A percentile compares a stretch with the other conserved stretches of the same genome.
Conservation (phyloP, 1,140 invertebrate species). For the Saccostrea glomerata region DNA sequence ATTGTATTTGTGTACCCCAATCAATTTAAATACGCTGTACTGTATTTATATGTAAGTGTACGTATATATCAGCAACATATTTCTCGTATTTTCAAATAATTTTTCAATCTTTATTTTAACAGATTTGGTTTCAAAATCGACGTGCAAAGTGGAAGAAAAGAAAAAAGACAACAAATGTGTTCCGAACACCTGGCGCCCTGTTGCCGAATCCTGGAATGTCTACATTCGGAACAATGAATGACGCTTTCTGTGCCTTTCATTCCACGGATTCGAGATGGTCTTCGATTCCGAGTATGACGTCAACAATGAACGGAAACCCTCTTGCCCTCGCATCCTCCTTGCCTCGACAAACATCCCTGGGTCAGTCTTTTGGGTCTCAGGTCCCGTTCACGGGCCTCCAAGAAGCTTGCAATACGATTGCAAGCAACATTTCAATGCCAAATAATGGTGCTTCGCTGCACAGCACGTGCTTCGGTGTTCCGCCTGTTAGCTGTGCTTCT, state of each 20-base stretch:
- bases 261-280: conserved; percentile 71
- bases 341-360: conserved; percentile 67
- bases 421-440: conserved; percentile 66
- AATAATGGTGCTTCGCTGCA: conserved; percentile 63
- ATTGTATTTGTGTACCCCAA: too few relatives aligned
- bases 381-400: conserved; percentile 64
- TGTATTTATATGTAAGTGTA: background rate
- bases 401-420: conserved; percentile 62
- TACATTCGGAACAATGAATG: conserved; percentile 85
- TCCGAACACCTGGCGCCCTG: conserved; percentile 90
- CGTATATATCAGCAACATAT: too few relatives aligned
- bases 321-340: conserved; percentile 70
- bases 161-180: conserved; percentile 98
- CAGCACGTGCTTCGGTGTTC: conserved; percentile 67
- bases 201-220: conserved; percentile 95
- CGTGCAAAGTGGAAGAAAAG: conserved; percentile 91
- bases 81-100: background rate
- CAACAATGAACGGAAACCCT: conserved; percentile 68
- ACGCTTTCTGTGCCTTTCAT: conserved; percentile 74
- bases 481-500: conserved; percentile 62
- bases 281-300: conserved; percentile 61
- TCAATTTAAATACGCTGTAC: background rate
- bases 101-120: background rate
- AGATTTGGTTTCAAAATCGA: conserved; percentile 79
- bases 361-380: conserved; percentile 66